Evolutionary conservation across 2,113 vertebrate species (phyloP).

Genomic region (Eretmochelys imbricata): DNA sequence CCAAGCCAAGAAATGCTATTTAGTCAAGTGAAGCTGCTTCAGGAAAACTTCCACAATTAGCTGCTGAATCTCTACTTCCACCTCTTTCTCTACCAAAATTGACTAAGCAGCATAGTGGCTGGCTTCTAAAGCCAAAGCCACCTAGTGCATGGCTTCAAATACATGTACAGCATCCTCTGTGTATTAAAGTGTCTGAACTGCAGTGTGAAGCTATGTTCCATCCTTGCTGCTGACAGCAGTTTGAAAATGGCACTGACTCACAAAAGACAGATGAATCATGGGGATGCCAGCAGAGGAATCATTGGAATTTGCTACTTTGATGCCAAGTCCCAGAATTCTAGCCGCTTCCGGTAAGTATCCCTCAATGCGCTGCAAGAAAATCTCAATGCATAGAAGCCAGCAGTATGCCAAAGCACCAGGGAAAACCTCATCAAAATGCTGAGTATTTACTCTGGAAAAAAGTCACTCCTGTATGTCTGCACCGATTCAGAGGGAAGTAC

Average conservation of each 20-base stretch:
- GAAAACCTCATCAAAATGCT: background rate
- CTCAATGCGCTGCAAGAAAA: background rate
- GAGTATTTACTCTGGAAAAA: background rate
- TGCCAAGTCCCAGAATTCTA: background rate
- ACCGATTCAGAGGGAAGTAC: background rate
- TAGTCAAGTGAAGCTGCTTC: background rate
- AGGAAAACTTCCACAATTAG: background rate
- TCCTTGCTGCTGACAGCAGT: background rate
- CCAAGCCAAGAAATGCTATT: background rate
- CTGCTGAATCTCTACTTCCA: background rate
- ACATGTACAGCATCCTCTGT: background rate
- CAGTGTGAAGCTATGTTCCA: background rate
- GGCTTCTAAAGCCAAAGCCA: background rate
- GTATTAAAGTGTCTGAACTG: background rate
- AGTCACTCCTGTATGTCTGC: background rate
- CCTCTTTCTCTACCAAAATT: background rate
- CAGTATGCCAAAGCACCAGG: background rate
- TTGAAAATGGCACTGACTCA: background rate
- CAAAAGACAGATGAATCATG: background rate
- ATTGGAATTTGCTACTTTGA: background rate
- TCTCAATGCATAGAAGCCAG: background rate
- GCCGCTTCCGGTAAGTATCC: background rate
- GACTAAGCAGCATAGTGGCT: background rate
- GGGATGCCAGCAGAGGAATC: background rate
- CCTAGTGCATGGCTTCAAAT: background rate